A percentile compares a stretch with the other conserved stretches of the same genome.
phyloP scores from a whole-genome alignment of 2,888 invertebrate genomes.

The Ormia ochracea region DNA sequence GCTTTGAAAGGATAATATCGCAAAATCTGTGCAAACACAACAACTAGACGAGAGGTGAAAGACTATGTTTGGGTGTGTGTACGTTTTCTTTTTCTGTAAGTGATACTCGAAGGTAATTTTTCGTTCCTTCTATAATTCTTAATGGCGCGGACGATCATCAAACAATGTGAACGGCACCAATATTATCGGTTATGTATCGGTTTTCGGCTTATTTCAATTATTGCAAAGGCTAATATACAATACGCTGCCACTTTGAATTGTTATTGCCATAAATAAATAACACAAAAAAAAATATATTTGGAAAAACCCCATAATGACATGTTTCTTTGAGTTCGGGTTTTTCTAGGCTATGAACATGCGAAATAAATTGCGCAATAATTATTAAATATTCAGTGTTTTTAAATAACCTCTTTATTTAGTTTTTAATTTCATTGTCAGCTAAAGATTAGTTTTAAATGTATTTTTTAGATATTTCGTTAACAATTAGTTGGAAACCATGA shows the following conservation, averaged over 20 bases:
- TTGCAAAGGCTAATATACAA: conserved; percentile 35
- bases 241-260: conserved; percentile 31
- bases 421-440: not conserved
- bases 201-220: conserved; percentile 47
- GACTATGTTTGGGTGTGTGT: not conserved
- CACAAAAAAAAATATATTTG: too few species aligned
- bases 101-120: conserved; percentile 24
- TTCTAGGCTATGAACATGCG: not conserved
- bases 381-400: not conserved
- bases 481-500: too few species aligned
- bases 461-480: too few species aligned
- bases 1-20: conserved; percentile 70
- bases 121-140: not conserved
- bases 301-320: not conserved
- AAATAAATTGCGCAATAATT: not conserved
- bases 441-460: too few species aligned
- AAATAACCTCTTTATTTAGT: not conserved
- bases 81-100: not conserved
- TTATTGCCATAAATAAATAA: conserved; percentile 27
- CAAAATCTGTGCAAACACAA: conserved; percentile 70
- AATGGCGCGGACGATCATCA: conserved; percentile 45
- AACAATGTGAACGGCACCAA: conserved; percentile 38
- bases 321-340: not conserved
- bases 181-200: conserved; percentile 44
- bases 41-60: not conserved